Evolutionary conservation across 1,140 invertebrate genomes (phyloP).

Genomic region (Cydia amplana): DNA sequence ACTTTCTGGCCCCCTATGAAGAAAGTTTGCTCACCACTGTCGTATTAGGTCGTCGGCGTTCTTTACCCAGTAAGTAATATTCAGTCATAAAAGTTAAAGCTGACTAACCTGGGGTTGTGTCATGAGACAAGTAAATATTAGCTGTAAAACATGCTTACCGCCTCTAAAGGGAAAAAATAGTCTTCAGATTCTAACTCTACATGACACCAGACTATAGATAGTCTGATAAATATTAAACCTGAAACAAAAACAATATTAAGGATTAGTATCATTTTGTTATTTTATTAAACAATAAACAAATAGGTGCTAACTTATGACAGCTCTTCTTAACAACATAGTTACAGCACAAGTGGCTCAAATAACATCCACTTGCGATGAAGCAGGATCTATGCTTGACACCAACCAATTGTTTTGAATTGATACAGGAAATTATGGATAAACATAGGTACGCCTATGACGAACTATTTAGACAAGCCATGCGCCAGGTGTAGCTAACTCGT

Average conservation of each 20-base stretch:
- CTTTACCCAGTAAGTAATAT: too few species aligned
- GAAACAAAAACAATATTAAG: conserved; percentile 36
- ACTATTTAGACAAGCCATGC: conserved; percentile 45
- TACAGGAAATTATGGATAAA: conserved; percentile 63
- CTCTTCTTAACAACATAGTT: conserved; percentile 55
- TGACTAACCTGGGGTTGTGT: too few species aligned
- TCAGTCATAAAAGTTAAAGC: too few species aligned
- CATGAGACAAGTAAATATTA: too few species aligned
- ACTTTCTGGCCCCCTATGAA: too few species aligned
- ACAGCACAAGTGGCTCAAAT: conserved; percentile 40
- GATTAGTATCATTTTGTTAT: too few species aligned
- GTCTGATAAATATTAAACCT: conserved; percentile 60
- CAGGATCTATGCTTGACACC: background rate
- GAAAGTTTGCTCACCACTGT: too few species aligned
- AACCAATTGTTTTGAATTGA: background rate
- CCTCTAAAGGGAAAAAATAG: conserved; percentile 73
- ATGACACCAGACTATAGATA: conserved; percentile 59
- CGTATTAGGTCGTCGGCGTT: too few species aligned
- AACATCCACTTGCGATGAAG: background rate
- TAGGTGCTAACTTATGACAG: conserved; percentile 57
- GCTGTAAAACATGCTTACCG: conserved; percentile 45
- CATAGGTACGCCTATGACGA: conserved; percentile 52
- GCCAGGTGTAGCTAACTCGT: conserved; percentile 45
- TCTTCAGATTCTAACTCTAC: conserved; percentile 74
- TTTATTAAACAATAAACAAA: background rate